A percentile compares a stretch with the other conserved stretches of the same genome.
These are phyloP conservation scores for Acipenser ruthenus DNA, from an alignment of 2,797 vertebrate species.

Conservation along the genomic window DNA sequence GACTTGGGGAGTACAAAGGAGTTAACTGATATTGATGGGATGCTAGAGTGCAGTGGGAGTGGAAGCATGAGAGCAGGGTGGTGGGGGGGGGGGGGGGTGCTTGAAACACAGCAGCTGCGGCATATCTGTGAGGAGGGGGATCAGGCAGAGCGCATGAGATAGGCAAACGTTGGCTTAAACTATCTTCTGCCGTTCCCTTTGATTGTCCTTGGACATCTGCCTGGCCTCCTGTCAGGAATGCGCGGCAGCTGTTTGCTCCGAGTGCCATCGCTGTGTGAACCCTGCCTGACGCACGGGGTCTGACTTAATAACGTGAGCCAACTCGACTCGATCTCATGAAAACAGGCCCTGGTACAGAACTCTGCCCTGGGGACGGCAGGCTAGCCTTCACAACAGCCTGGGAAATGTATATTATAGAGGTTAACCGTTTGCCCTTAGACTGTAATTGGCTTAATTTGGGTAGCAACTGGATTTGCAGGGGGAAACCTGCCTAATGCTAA, in stretches of 20 bases:
- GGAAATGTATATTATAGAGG: conserved; percentile 70
- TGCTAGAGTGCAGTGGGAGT: conserved; percentile 38
- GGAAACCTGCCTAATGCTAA: conserved; percentile 45
- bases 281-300: conserved; percentile 62
- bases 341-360: conserved; percentile 53
- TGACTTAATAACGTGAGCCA: conserved; percentile 94
- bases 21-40: conserved; percentile 63
- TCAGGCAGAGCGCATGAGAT: conserved; percentile 84
- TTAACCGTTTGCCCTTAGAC: conserved; percentile 74
- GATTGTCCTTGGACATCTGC: conserved; percentile 98
- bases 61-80: neutral
- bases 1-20: conserved; percentile 38
- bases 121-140: conserved; percentile 83
- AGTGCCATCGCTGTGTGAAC: conserved; percentile 79
- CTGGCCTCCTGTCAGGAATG: conserved; percentile 94
- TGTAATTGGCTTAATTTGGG: conserved; percentile 99
- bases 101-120: conserved; percentile 88
- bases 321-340: conserved; percentile 68
- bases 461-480: conserved; percentile 85
- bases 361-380: conserved; percentile 59
- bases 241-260: conserved; percentile 90
- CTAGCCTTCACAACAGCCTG: conserved; percentile 62
- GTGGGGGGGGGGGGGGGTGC: conserved; percentile 44
- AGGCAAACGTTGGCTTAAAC: conserved; percentile 95
- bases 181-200: conserved; percentile 87